A percentile compares a stretch with the other conserved stretches of the same genome.
These are phyloP conservation scores for Sardinella longiceps DNA, from an alignment of 2,797 vertebrate species.

Conservation along the genomic window DNA sequence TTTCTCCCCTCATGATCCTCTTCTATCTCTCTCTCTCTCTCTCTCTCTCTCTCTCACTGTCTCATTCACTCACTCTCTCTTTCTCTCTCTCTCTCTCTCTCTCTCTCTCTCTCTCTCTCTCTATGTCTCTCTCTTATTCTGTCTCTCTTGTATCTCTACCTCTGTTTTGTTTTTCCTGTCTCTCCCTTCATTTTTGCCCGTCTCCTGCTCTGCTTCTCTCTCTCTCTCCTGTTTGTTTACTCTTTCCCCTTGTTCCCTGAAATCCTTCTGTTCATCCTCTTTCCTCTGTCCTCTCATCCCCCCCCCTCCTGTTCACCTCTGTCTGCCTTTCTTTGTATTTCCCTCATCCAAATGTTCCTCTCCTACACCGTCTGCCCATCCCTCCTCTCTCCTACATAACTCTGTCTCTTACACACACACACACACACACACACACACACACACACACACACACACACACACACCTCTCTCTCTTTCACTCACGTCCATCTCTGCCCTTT, in stretches of 20 bases:
- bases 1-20: background rate
- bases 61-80: too few relatives aligned
- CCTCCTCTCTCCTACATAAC: background rate
- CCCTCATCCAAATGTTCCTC: background rate
- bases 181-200: background rate
- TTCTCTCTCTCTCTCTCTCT: background rate
- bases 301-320: background rate
- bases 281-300: background rate
- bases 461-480: background rate
- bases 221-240: conserved; percentile 13
- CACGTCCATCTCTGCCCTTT: background rate
- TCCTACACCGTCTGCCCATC: background rate
- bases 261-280: conserved; percentile 54
- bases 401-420: too few relatives aligned
- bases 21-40: background rate
- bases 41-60: background rate
- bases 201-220: background rate
- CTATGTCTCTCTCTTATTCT: too few relatives aligned
- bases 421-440: too few relatives aligned
- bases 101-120: background rate
- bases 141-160: conserved; percentile 4
- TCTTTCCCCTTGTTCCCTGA: conserved; percentile 29
- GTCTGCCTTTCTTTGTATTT: background rate
- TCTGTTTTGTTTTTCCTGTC: background rate
- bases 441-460: too few relatives aligned